Conservation (phyloP, 2,888 invertebrate genomes). For the Stegana nigrithorax region DNA sequence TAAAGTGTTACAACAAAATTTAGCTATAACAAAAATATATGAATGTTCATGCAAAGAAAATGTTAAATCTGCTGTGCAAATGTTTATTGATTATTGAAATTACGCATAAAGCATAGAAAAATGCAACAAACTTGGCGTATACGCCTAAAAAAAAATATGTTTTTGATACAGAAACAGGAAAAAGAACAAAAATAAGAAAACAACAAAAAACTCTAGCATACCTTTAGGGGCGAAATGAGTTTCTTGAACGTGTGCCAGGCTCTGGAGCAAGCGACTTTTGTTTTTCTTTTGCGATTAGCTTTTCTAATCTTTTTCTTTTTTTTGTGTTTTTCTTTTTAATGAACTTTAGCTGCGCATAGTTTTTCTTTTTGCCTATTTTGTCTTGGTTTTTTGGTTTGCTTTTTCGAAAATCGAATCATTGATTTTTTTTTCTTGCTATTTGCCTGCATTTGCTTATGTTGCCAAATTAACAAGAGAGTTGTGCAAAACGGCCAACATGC, state of each 20-base stretch:
- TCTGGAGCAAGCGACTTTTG: constrained; percentile 19
- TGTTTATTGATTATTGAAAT: not conserved
- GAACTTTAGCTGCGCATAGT: too few species aligned
- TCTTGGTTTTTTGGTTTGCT: not conserved
- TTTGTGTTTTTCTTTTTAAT: not conserved
- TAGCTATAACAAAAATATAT: not conserved
- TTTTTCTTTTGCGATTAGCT: too few species aligned
- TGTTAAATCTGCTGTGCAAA: not conserved
- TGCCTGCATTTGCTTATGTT: constrained; percentile 35
- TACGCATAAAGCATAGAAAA: constrained; percentile 31
- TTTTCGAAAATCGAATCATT: constrained; percentile 43
- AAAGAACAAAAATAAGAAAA: not conserved
- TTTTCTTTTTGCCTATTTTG: not conserved
- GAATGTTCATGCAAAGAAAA: too few species aligned
- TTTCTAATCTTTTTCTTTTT: not conserved
- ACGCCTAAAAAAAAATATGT: constrained; percentile 1
- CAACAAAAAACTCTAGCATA: constrained; percentile 1
- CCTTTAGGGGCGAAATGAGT: constrained; percentile 9
- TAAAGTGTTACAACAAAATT: not conserved
- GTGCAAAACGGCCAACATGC: constrained; percentile 7
- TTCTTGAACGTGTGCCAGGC: constrained; percentile 29
- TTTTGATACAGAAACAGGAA: constrained; percentile 3
- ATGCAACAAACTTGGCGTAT: constrained; percentile 1
- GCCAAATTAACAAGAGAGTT: constrained; percentile 30
- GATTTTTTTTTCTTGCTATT: constrained; percentile 43